Conservation (phyloP, 2,113 vertebrate genomes). For the Dicrurus megarhynchus region DNA sequence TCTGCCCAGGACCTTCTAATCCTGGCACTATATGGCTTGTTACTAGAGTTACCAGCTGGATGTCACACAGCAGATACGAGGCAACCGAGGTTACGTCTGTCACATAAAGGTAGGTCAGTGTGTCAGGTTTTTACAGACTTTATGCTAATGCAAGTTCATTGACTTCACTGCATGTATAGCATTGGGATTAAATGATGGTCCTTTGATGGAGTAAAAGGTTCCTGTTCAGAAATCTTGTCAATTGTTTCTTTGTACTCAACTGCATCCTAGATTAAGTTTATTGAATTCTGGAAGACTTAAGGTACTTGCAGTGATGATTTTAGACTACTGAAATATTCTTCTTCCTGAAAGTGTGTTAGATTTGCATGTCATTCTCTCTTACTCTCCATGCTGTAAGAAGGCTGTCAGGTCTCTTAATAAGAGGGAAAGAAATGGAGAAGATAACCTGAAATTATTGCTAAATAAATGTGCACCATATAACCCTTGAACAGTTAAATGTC, state of each 20-base stretch:
- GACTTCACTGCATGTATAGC: neutral
- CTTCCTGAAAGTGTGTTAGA: neutral
- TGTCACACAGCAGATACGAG: slow-evolving; percentile 60
- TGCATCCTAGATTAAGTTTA: neutral
- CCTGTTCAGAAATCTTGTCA: neutral
- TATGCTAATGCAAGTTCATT: neutral
- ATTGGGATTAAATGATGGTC: neutral
- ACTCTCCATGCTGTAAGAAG: neutral
- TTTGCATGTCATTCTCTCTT: neutral
- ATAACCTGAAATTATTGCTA: neutral
- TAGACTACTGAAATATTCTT: neutral
- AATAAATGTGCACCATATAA: slow-evolving; percentile 24
- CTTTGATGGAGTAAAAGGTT: neutral
- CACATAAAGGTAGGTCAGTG: slow-evolving; percentile 83
- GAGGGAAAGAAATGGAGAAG: neutral
- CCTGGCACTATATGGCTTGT: slow-evolving; percentile 59
- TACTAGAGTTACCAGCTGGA: slow-evolving; percentile 53
- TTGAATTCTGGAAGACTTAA: neutral
- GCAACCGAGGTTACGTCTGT: slow-evolving; percentile 80
- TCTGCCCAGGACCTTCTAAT: slow-evolving; percentile 35
- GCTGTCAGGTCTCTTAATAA: neutral
- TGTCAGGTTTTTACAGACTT: slow-evolving; percentile 29
- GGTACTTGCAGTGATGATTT: neutral
- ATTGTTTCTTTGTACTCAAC: neutral
- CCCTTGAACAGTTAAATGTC: slow-evolving; percentile 27